Evolutionary conservation across 2,888 invertebrate genomes (phyloP).

Genomic region (Ecdyonurus torrentis): DNA sequence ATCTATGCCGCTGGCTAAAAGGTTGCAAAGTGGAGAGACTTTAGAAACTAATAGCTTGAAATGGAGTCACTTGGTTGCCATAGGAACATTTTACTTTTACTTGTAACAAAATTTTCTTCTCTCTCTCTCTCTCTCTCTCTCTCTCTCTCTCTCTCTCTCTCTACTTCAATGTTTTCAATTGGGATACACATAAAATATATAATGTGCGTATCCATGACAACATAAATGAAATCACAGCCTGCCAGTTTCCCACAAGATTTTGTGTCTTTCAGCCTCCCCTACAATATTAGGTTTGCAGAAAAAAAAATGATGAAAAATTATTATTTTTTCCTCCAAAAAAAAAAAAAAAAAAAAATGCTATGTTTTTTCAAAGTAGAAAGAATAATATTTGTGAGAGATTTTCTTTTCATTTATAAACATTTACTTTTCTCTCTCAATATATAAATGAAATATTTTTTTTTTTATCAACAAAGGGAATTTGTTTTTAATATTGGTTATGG

Average conservation of each 20-base stretch:
- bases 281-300: too few relatives aligned
- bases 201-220: neutral
- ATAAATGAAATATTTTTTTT: too few relatives aligned
- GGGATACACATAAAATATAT: neutral
- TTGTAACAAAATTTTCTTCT: neutral
- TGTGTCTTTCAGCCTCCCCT: too few relatives aligned
- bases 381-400: too few relatives aligned
- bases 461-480: too few relatives aligned
- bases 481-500: too few relatives aligned
- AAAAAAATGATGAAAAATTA: too few relatives aligned
- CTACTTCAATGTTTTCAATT: neutral
- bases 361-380: too few relatives aligned
- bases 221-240: neutral
- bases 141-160: neutral
- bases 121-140: neutral
- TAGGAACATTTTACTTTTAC: neutral
- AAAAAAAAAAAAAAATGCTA: too few relatives aligned
- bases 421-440: too few relatives aligned
- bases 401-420: too few relatives aligned
- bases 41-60: neutral
- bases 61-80: neutral
- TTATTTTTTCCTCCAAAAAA: too few relatives aligned
- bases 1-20: neutral
- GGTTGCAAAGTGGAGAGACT: neutral
- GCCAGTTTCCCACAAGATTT: neutral